Conservation (phyloP, 2,888 invertebrate species). For the Pachymerium ferrugineum region DNA sequence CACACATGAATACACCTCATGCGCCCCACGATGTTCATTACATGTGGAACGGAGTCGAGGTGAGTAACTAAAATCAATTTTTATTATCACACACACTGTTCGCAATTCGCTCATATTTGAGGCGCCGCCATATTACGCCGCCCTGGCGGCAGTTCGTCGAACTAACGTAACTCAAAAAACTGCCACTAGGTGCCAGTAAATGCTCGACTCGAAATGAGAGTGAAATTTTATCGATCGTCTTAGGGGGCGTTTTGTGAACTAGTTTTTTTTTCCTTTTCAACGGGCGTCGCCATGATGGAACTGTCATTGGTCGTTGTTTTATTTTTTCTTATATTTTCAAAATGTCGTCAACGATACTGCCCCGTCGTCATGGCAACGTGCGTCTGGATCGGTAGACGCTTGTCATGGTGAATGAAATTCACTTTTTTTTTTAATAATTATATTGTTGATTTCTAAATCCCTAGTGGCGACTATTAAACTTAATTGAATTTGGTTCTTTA, state of each 20-base stretch:
- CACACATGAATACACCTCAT: slow-evolving; percentile 57
- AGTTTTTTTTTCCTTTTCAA: slow-evolving; percentile 10
- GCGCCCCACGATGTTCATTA: slow-evolving; percentile 64
- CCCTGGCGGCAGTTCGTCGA: not conserved
- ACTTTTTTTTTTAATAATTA: slow-evolving; percentile 6
- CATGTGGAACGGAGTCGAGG: slow-evolving; percentile 53
- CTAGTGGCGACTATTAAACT: slow-evolving; percentile 9
- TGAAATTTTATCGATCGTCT: slow-evolving; percentile 19
- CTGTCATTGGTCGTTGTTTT: slow-evolving; percentile 15
- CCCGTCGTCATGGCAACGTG: slow-evolving; percentile 24
- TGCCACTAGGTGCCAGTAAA: not conserved
- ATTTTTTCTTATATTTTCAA: slow-evolving; percentile 16
- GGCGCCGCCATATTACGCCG: slow-evolving; percentile 10
- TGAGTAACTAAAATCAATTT: slow-evolving; percentile 39
- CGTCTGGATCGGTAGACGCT: slow-evolving; percentile 22
- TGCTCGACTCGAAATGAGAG: not conserved
- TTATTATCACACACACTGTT: not conserved
- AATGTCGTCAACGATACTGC: slow-evolving; percentile 12
- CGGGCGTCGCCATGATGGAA: slow-evolving; percentile 16
- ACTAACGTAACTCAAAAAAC: not conserved
- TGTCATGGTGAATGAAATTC: slow-evolving; percentile 18
- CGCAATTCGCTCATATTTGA: slow-evolving; percentile 11
- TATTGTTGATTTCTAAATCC: slow-evolving; percentile 14
- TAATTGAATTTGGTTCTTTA: slow-evolving; percentile 23
- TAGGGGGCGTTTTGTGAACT: slow-evolving; percentile 25